These are phyloP conservation scores for Phrynocephalus vlangalii DNA, from an alignment of 2,797 vertebrate genomes.

Conservation along the genomic window DNA sequence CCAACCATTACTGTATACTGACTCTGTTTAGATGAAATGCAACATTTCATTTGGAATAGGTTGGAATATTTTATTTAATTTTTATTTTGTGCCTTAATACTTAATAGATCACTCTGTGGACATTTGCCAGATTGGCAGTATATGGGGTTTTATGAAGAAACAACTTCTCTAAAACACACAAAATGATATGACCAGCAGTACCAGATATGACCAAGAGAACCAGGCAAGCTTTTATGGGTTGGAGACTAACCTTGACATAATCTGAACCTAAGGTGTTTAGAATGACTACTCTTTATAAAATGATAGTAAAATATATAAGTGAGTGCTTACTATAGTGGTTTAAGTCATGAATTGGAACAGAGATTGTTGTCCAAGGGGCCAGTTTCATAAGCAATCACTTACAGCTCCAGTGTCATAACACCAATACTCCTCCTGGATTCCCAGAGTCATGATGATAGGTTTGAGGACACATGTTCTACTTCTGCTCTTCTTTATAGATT, in stretches of 20 bases:
- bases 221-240: not conserved
- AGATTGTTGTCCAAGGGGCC: not conserved
- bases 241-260: not conserved
- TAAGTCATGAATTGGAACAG: not conserved
- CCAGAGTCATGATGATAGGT: not conserved
- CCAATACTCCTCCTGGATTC: not conserved
- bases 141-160: not conserved
- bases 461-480: not conserved
- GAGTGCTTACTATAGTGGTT: not conserved
- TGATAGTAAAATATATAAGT: not conserved
- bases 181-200: not conserved
- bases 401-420: not conserved
- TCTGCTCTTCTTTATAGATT: not conserved
- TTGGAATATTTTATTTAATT: too few species aligned
- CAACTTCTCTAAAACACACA: not conserved
- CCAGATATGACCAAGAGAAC: not conserved
- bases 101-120: not conserved
- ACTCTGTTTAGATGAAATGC: conserved; percentile 24
- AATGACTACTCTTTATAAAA: not conserved
- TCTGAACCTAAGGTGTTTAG: not conserved
- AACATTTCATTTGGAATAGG: not conserved
- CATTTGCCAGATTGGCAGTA: not conserved
- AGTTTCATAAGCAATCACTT: not conserved
- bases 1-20: not conserved
- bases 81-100: not conserved